Base-by-base conservation (phyloP, 2,797 vertebrate genomes). In the Danio tinwini region DNA sequence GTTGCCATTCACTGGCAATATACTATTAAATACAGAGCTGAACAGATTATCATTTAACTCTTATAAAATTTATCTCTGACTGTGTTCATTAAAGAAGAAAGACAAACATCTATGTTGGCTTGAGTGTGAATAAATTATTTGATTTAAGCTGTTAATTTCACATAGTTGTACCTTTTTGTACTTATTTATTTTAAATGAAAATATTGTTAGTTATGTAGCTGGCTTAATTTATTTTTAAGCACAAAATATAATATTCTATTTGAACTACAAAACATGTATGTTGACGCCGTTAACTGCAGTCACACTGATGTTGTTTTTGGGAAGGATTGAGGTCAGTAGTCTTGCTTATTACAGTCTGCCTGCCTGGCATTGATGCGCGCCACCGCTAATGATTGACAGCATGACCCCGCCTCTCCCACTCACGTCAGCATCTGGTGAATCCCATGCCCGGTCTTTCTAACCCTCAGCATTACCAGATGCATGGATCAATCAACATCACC, bases 381-480 rank as follows among this genome's bases (percentile, higher is more conserved):
- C 49, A 63, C 29, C 29, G 13, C 55, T 50, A 45, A 37, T 74
- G 44, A 55, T 53, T 55, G 61, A 39, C 74, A 76, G 69, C 49
- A 2, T 6, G 74, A 8, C 37, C 14, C 14, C 17, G 44, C 74
- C 42, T 74, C 50, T 56, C 39, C 17, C 9, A 53, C 9, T 6
- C 37, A 52, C 70, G 53, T 14, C 37, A 58, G 16, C n/a, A 72
- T 14, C 39, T 44, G 70, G 49, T 13, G 16, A 55, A 53, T 53
- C 11, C n/a, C 49, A 42, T 8, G 40, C 12, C 17, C 5, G 55
- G 4, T 9, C 16, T 10, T 12, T 14, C 40, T 19, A 68, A 29
- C 65, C 21, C 47, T 49, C 21, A 37, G 9, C 50, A 19, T 44
- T 19, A 8, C 3, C 52, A 72, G 52, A 45, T 29, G 69, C 53